Base-by-base conservation (phyloP, 1,140 invertebrate species). In the Linepithema humile region DNA sequence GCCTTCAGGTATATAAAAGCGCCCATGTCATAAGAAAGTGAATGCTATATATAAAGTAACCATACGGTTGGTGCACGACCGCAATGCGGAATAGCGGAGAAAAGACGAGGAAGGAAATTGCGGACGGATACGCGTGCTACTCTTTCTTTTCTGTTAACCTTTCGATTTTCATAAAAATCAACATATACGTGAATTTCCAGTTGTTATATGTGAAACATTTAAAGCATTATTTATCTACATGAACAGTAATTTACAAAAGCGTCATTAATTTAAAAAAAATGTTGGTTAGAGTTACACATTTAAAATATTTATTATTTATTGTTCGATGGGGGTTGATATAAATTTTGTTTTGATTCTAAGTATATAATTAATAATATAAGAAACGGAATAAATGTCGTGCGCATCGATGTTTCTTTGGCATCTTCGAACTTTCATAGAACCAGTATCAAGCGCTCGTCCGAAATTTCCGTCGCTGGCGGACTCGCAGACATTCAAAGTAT, bases 391-490 rank as follows among this genome's bases (percentile, higher is more conserved):
- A 48, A 65, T 74, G n/a, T 20, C 62, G 20, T 45, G 48, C 48
- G 26, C 67, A 38, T 45, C 55, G 26, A 17, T 17, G 45, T 6
- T 35, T 82, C 72, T 29, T 65, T 62, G 82, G 29, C 35, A 17
- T 77, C 55, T 64, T 45, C 60, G 12, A 78, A 78, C 43, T 83
- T 53, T 9, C 55, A 3, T 90, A 94, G 94, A 95, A 86, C 94
- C 94, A 50, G 92, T 95, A 32, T 93, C 93, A 82, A 94, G 93
- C 84, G 91, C 94, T 50, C 91, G 92, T 74, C 94, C 94, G 38
- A 95, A 95, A 92, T 94, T 95, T 85, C 90, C 94, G 64, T 91
- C 93, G 5, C 84, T 94, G 89, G 93, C 93, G 57, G 92, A 94
- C 64, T 92, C 83, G 59, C 93, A 94, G 90, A 84, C 90, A 26